Conservation (phyloP, 1,140 invertebrate species). For the Drosophila aff. region DNA sequence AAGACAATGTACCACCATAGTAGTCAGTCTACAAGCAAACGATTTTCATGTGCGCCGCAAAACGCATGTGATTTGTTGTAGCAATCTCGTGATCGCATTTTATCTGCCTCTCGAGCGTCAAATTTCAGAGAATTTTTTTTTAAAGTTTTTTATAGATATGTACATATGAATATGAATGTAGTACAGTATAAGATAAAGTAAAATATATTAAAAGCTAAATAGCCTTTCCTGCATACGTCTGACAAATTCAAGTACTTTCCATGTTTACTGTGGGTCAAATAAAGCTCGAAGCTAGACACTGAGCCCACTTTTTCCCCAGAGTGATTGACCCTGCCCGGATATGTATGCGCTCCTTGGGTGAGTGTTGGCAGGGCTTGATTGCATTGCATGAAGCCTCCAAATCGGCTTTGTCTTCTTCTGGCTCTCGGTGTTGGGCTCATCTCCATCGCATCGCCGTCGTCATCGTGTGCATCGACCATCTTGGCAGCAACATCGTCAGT, state of each 20-base stretch:
- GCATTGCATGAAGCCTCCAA: slow-evolving; percentile 52
- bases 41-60: neutral
- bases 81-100: neutral
- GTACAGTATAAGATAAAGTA: too few relatives aligned
- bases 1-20: neutral
- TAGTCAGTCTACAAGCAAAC: neutral
- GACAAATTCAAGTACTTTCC: too few relatives aligned
- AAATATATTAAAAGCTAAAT: too few relatives aligned
- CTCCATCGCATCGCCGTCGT: slow-evolving; percentile 39
- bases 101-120: too few relatives aligned
- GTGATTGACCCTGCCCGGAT: slow-evolving; percentile 13
- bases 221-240: neutral
- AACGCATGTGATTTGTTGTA: neutral
- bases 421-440: slow-evolving; percentile 17
- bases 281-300: neutral
- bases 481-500: slow-evolving; percentile 70
- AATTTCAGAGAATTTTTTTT: too few relatives aligned
- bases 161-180: too few relatives aligned
- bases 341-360: slow-evolving; percentile 28
- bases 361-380: slow-evolving; percentile 67
- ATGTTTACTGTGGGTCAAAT: neutral
- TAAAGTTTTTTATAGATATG: too few relatives aligned
- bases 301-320: slow-evolving; percentile 18
- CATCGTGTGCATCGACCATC: slow-evolving; percentile 69
- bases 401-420: slow-evolving; percentile 35